Evolutionary conservation across 2,888 invertebrate genomes (phyloP).

Genomic region (Vesta saturnalis): DNA sequence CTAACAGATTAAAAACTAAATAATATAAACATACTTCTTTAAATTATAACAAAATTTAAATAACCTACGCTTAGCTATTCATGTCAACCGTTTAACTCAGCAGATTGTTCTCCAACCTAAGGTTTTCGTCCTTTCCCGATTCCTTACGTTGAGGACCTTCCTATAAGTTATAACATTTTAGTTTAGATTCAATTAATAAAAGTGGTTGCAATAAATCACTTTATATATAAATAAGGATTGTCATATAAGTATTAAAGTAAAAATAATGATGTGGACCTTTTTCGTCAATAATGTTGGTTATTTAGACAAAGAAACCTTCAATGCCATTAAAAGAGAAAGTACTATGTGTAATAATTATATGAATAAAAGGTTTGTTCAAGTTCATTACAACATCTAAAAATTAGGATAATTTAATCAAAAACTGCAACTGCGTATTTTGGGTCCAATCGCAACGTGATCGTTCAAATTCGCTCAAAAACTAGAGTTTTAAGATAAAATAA

Average conservation of each 20-base stretch:
- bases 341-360: background rate
- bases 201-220: background rate
- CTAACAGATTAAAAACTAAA: conserved; percentile 61
- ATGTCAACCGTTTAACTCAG: conserved; percentile 93
- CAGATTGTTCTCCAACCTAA: conserved; percentile 84
- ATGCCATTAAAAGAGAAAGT: conserved; percentile 29
- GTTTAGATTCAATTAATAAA: too few relatives aligned
- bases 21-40: too few relatives aligned
- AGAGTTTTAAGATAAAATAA: too few relatives aligned
- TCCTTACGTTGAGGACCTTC: conserved; percentile 78
- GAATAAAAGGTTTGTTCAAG: too few relatives aligned
- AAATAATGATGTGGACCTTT: background rate
- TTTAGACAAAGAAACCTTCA: conserved; percentile 22
- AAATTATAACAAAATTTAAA: background rate
- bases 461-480: too few relatives aligned
- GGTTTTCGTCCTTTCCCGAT: conserved; percentile 89
- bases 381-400: too few relatives aligned
- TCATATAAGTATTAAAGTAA: background rate
- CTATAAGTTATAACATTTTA: conserved; percentile 53
- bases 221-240: background rate
- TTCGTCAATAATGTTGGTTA: background rate
- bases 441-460: too few relatives aligned
- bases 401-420: too few relatives aligned
- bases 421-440: too few relatives aligned
- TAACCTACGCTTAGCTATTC: conserved; percentile 92